Conservation (phyloP, 1,140 invertebrate species). For the Trinorchestia longiramus region DNA sequence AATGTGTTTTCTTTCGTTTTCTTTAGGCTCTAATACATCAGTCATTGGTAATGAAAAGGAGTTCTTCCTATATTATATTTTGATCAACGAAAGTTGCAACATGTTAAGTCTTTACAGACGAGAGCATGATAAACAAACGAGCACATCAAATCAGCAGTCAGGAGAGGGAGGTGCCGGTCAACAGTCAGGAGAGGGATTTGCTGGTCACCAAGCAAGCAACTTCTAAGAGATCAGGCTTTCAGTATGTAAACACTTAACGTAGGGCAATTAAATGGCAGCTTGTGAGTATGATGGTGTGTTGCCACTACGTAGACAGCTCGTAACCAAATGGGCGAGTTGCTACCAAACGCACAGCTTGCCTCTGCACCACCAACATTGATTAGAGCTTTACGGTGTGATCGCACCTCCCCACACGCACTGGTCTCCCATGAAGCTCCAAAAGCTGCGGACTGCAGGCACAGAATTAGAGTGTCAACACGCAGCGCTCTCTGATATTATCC, state of each 20-base stretch:
- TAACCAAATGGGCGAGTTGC: not conserved
- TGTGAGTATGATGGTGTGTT: too few relatives aligned
- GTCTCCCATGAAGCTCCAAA: not conserved
- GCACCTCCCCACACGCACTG: not conserved
- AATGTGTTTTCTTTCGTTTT: too few relatives aligned
- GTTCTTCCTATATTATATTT: too few relatives aligned
- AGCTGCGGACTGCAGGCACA: not conserved
- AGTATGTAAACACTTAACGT: too few relatives aligned
- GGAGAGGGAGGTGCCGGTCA: not conserved
- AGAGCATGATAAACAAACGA: too few relatives aligned
- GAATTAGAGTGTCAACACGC: conserved; percentile 35
- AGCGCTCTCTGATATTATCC: conserved; percentile 28
- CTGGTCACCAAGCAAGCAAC: not conserved
- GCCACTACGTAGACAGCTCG: not conserved
- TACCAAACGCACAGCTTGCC: not conserved
- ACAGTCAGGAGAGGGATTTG: not conserved
- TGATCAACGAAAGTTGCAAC: too few relatives aligned
- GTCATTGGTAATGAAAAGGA: too few relatives aligned
- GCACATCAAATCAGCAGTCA: too few relatives aligned
- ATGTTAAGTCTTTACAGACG: too few relatives aligned
- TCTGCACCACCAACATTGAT: not conserved
- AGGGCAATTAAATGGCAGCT: too few relatives aligned
- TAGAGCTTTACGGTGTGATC: not conserved
- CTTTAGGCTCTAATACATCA: too few relatives aligned
- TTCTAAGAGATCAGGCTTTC: not conserved